phyloP scores from a whole-genome alignment of 2,113 vertebrate genomes.

The Rhegmatorhina hoffmannsi region DNA sequence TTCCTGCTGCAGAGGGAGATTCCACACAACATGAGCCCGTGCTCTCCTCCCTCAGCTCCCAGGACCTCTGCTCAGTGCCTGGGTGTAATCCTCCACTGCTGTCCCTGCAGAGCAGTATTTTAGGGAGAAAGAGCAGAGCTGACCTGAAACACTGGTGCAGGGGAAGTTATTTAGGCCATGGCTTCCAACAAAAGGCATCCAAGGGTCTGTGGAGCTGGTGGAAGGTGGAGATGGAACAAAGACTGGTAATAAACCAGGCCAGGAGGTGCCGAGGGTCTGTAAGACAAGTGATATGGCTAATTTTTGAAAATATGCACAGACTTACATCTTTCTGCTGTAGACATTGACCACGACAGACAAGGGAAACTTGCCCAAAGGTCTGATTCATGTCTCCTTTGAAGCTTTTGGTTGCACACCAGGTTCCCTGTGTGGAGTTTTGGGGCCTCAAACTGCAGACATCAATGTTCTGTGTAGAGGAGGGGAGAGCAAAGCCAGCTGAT shows the following conservation, averaged over 20 bases:
- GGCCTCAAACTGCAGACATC: background rate
- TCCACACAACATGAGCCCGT: rapidly evolving
- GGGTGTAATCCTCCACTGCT: background rate
- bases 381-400: background rate
- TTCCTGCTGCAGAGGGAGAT: background rate
- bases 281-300: background rate
- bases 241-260: background rate
- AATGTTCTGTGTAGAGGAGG: background rate
- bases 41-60: background rate
- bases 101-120: background rate
- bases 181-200: background rate
- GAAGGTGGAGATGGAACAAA: background rate
- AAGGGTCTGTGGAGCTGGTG: background rate
- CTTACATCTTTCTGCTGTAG: background rate
- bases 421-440: background rate
- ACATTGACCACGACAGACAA: background rate
- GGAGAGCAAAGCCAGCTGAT: background rate
- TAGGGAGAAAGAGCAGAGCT: background rate
- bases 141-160: background rate
- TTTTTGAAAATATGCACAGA: background rate
- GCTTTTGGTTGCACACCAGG: background rate
- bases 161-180: background rate
- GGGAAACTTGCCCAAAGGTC: background rate
- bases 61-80: background rate
- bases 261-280: background rate